Base-by-base conservation (phyloP, 2,797 vertebrate species). In the Avahi laniger region DNA sequence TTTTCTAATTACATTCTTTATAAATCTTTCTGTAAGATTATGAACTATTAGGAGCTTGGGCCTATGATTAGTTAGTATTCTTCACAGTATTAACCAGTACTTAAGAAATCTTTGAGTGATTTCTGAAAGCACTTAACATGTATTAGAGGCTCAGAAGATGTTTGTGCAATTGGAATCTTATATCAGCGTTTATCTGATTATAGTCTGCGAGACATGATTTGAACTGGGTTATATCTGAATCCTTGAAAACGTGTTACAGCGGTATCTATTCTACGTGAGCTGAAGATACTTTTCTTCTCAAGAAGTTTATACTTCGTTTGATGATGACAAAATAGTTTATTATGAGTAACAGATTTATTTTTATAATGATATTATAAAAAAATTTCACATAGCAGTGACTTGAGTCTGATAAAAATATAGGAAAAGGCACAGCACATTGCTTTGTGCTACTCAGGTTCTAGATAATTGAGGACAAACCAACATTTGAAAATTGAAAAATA, bases 401-500 rank as follows among this genome's bases (percentile, higher is more conserved):
- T 63, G 43, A 87, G 33, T 46, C 35, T 82, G 69, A 89, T 96
- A 41, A 87, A 91, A 89, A 95, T n/a, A 75, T 1, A 84, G 75
- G 61, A 80, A 54, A 67, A 50, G 30, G 65, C 20, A 7, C 30
- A 84, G 14, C 18, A 84, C 18, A 9, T 38, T 63, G 59, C 35
- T 93, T 85, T 48, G 46, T 28, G 78, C 22, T 93, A 79, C 33
- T 82, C 78, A 70, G 24, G 12, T 72, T 88, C 61, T 63, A 93
- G 91, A 69, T 78, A 80, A 83, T 80, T 92, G 75, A 89, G 28
- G 54, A 81, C 22, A 80, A 93, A 91, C n/a, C 2, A 12, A 65
- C 70, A 93, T 69, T 93, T 91, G 80, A 84, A 95, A 93, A 50
- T 7, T 54, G 48, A 46, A 73, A 92, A 95, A 89, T 57, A 93